A percentile compares a stretch with the other conserved stretches of the same genome.
Evolutionary conservation across 2,888 invertebrate genomes (phyloP).

Genomic region (Craniophora ligustri): DNA sequence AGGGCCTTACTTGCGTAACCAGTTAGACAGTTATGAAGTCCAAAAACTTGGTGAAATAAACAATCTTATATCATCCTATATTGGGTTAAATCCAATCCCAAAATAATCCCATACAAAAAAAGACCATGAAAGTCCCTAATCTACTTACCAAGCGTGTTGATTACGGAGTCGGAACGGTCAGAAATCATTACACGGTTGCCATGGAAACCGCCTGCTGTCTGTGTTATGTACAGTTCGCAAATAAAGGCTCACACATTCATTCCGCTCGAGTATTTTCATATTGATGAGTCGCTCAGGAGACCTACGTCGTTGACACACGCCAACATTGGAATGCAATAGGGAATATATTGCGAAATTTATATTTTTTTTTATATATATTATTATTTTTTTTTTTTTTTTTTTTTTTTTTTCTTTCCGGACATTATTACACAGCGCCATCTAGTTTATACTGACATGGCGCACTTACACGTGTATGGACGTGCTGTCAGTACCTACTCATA

Average conservation of each 20-base stretch:
- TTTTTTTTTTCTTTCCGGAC: too few species aligned
- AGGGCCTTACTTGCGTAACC: too few species aligned
- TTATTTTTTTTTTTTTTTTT: too few species aligned
- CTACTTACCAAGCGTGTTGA: background rate
- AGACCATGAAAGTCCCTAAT: background rate
- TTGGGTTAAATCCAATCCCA: too few species aligned
- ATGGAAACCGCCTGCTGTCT: background rate
- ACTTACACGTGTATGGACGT: too few species aligned
- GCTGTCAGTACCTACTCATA: too few species aligned
- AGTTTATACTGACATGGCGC: too few species aligned
- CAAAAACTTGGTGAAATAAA: too few species aligned
- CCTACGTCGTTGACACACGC: background rate
- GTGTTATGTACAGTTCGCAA: background rate
- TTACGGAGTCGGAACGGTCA: background rate
- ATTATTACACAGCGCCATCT: too few species aligned
- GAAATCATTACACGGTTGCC: background rate
- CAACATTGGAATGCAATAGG: background rate
- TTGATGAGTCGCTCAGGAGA: background rate
- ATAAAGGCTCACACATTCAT: background rate
- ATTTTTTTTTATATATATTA: too few species aligned
- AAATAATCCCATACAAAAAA: background rate
- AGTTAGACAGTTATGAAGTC: too few species aligned
- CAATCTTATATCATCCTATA: too few species aligned
- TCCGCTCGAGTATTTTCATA: background rate
- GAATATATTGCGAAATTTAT: background rate